These are phyloP conservation scores for Porites cylindrica DNA, from an alignment of 92 coral and sea anemone genomes.

Conservation along the genomic window DNA sequence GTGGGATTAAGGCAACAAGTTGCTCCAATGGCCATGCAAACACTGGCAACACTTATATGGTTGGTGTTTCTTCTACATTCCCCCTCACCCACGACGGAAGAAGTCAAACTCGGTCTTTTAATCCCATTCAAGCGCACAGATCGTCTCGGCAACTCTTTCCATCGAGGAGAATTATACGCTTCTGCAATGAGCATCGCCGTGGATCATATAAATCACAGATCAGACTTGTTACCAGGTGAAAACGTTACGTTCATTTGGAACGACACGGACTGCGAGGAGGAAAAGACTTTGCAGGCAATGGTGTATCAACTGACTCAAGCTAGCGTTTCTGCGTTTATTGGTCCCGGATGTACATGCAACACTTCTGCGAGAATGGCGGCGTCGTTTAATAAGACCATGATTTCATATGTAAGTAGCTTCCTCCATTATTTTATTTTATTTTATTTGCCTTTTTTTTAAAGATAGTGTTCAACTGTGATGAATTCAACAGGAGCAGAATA, in stretches of 20 bases:
- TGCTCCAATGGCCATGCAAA: constrained; percentile 24
- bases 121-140: constrained; percentile 80
- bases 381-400: constrained; percentile 87
- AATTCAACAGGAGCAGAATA: neutral
- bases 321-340: constrained; percentile 92
- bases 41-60: neutral
- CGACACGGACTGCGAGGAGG: constrained; percentile 88
- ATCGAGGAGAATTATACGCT: constrained; percentile 86
- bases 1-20: constrained; percentile 4
- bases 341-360: constrained; percentile 93
- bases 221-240: constrained; percentile 80
- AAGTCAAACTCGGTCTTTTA: constrained; percentile 86
- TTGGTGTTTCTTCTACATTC: neutral
- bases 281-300: constrained; percentile 78
- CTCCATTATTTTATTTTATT: too few species aligned
- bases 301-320: constrained; percentile 81
- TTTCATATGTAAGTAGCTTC: constrained; percentile 90
- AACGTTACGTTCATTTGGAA: constrained; percentile 92
- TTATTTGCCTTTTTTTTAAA: neutral
- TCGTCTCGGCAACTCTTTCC: constrained; percentile 77
- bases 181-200: constrained; percentile 94
- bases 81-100: constrained; percentile 38
- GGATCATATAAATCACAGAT: constrained; percentile 76
- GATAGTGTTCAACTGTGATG: neutral
- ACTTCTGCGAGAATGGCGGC: constrained; percentile 92